A percentile compares a stretch with the other conserved stretches of the same genome.
These are phyloP conservation scores for Gymnogyps californianus DNA, from an alignment of 2,113 vertebrate genomes.

Conservation along the genomic window DNA sequence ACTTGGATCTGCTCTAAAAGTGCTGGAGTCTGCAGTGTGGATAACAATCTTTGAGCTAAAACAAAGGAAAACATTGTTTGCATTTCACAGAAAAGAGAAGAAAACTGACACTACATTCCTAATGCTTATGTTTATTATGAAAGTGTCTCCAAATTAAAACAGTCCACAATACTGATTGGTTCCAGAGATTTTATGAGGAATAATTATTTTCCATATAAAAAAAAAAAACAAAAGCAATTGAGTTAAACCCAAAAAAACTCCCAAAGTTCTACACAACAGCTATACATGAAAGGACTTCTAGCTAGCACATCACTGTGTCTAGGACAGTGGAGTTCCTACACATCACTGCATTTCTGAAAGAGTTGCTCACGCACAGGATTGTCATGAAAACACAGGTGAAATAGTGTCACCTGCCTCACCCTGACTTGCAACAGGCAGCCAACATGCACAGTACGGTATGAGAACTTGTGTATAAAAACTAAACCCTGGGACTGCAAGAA, in stretches of 20 bases:
- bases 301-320: constrained; percentile 63
- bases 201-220: constrained; percentile 58
- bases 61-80: not conserved
- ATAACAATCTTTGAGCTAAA: not conserved
- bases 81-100: constrained; percentile 15
- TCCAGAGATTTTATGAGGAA: constrained; percentile 70
- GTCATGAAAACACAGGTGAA: constrained; percentile 65
- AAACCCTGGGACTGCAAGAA: not conserved
- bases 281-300: constrained; percentile 59
- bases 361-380: constrained; percentile 67
- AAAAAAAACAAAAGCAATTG: not conserved
- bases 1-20: not conserved
- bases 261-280: constrained; percentile 30
- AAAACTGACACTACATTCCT: constrained; percentile 37
- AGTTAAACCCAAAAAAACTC: constrained; percentile 61
- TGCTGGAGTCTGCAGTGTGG: not conserved
- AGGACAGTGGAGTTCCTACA: constrained; percentile 48
- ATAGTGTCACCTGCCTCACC: constrained; percentile 33
- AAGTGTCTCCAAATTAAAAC: constrained; percentile 78
- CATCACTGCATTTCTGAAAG: constrained; percentile 61
- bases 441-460: not conserved
- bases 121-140: constrained; percentile 80
- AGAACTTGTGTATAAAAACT: not conserved
- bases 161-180: constrained; percentile 69
- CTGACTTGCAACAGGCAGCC: constrained; percentile 19